phyloP scores from a whole-genome alignment of 2,888 invertebrate genomes.

The Amphipyra berbera region DNA sequence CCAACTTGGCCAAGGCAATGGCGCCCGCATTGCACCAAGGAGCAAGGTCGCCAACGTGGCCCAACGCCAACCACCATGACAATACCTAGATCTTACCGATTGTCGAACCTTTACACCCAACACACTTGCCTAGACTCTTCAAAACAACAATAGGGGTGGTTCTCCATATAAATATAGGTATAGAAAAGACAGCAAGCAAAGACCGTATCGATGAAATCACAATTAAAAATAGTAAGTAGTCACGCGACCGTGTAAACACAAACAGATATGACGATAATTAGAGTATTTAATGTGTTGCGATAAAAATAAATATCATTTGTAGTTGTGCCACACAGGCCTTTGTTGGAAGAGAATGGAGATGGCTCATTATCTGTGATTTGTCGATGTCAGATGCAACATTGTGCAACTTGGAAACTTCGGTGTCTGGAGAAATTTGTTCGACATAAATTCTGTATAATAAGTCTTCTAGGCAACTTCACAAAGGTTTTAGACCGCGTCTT shows the following conservation, averaged over 20 bases:
- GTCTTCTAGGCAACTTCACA: not conserved
- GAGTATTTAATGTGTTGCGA: conserved; percentile 33
- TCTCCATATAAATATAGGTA: conserved; percentile 1
- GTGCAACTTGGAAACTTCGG: conserved; percentile 19
- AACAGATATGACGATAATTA: conserved; percentile 49
- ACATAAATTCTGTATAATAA: conserved; percentile 1
- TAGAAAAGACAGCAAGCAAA: conserved; percentile 15
- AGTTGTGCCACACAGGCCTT: conserved; percentile 14
- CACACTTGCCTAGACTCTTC: not conserved
- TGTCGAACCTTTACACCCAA: not conserved
- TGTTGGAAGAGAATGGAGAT: conserved; percentile 17
- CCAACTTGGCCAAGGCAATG: conserved; percentile 64
- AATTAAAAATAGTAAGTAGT: conserved; percentile 41
- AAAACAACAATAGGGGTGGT: conserved; percentile 3
- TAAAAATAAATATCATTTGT: conserved; percentile 39
- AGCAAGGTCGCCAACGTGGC: conserved; percentile 64
- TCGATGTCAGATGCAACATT: conserved; percentile 21
- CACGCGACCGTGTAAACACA: conserved; percentile 52
- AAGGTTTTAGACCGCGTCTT: not conserved
- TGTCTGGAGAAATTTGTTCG: conserved; percentile 20
- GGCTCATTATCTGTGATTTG: conserved; percentile 15
- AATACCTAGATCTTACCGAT: conserved; percentile 27
- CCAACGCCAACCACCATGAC: conserved; percentile 60
- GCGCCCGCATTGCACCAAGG: conserved; percentile 70
- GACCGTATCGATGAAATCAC: conserved; percentile 32